A percentile compares a stretch with the other conserved stretches of the same genome.
These are phyloP conservation scores for Nebria ingens DNA, from an alignment of 1,140 invertebrate species.

Conservation along the genomic window DNA sequence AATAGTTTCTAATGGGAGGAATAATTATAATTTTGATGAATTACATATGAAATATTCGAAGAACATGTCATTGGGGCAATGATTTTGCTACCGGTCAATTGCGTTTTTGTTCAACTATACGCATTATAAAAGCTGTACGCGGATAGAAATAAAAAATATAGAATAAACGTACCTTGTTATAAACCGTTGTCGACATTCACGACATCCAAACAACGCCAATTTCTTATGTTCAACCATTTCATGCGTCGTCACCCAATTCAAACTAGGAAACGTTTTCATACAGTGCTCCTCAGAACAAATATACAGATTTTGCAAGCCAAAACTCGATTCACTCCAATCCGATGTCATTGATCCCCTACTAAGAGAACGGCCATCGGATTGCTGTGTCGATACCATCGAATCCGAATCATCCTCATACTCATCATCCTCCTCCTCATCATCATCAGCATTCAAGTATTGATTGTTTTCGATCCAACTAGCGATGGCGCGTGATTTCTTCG, in stretches of 20 bases:
- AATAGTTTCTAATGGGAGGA: too few species aligned
- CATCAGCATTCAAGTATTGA: background rate
- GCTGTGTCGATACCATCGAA: background rate
- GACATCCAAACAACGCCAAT: conserved; percentile 13
- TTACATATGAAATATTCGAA: too few species aligned
- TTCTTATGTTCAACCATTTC: conserved; percentile 11
- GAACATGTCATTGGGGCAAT: background rate
- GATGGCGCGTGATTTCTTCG: background rate
- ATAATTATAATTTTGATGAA: too few species aligned
- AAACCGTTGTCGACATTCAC: conserved; percentile 13
- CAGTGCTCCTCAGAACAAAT: conserved; percentile 6
- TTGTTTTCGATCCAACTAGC: background rate
- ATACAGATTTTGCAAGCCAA: conserved; percentile 6
- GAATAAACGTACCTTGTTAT: conserved; percentile 10
- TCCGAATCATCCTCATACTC: background rate
- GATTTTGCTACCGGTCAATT: background rate
- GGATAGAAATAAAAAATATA: background rate
- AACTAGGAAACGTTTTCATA: conserved; percentile 5
- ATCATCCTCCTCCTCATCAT: background rate
- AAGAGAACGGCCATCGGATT: background rate
- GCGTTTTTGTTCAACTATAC: background rate
- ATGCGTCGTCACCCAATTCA: conserved; percentile 11
- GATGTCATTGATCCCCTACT: background rate
- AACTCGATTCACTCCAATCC: background rate
- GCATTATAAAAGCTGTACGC: background rate